Evolutionary conservation across 2,797 vertebrate genomes (phyloP).

Genomic region (Alauda arvensis): DNA sequence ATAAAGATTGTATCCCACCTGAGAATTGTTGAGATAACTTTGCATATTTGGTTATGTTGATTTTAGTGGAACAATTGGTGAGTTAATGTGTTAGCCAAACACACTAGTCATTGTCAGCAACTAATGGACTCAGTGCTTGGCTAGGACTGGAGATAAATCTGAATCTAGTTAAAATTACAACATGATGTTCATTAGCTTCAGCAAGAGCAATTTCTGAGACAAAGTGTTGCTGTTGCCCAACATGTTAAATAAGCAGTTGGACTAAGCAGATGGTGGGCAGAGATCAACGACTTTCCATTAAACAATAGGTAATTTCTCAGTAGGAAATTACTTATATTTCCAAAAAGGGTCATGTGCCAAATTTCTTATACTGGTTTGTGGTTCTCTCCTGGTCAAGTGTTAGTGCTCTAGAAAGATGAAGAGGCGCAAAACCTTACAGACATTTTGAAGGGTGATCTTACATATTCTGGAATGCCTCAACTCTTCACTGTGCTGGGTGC

Average conservation of each 20-base stretch:
- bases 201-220: slow-evolving; percentile 55
- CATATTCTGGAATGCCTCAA: not conserved
- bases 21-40: not conserved
- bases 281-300: slow-evolving; percentile 59
- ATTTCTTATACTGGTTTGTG: not conserved
- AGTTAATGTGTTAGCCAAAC: not conserved
- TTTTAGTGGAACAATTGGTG: not conserved
- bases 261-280: slow-evolving; percentile 53
- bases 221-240: slow-evolving; percentile 44
- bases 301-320: slow-evolving; percentile 52
- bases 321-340: slow-evolving; percentile 27
- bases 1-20: not conserved
- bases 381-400: not conserved
- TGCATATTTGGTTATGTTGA: not conserved
- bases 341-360: not conserved
- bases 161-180: slow-evolving; percentile 58
- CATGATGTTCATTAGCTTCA: slow-evolving; percentile 62
- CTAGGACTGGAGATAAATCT: slow-evolving; percentile 40
- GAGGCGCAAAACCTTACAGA: not conserved
- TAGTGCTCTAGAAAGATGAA: not conserved
- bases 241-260: slow-evolving; percentile 62
- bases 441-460: not conserved
- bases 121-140: slow-evolving; percentile 27
- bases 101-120: slow-evolving; percentile 13
- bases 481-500: not conserved